These are phyloP conservation scores for Pollimyrus isidori DNA, from an alignment of 2,113 vertebrate genomes.

Conservation along the genomic window DNA sequence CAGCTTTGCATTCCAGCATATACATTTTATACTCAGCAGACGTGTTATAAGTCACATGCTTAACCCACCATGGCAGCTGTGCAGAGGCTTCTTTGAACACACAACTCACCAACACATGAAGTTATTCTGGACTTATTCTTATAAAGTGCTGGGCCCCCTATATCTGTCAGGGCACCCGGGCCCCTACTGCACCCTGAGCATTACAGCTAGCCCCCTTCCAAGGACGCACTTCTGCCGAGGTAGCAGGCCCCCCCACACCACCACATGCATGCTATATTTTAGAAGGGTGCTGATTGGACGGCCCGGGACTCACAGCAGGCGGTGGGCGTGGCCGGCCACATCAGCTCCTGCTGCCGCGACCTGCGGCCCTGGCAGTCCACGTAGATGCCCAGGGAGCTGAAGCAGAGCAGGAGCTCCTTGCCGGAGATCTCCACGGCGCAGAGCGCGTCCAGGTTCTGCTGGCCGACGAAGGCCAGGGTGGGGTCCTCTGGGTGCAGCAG, in stretches of 20 bases:
- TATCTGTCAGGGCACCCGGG: not conserved
- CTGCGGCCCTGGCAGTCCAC: constrained; percentile 93
- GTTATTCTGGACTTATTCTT: not conserved
- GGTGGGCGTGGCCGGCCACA: constrained; percentile 87
- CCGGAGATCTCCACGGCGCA: constrained; percentile 92
- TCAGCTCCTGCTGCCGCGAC: constrained; percentile 91
- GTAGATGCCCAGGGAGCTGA: constrained; percentile 87
- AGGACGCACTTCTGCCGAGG: not conserved
- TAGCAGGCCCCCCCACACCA: not conserved
- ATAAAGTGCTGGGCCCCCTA: not conserved
- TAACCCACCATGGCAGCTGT: not conserved
- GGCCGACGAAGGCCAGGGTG: constrained; percentile 84
- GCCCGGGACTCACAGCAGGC: constrained; percentile 79
- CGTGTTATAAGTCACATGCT: not conserved
- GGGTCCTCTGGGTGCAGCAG: constrained; percentile 89
- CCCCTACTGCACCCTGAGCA: not conserved
- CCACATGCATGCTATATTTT: not conserved
- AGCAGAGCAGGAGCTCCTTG: constrained; percentile 96
- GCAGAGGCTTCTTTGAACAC: not conserved
- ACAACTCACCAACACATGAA: not conserved
- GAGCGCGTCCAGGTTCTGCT: constrained; percentile 82
- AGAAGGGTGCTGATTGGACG: not conserved
- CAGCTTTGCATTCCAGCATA: not conserved
- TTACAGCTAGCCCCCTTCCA: not conserved
- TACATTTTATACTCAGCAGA: not conserved